phyloP scores from a whole-genome alignment of 1,140 invertebrate species.

The Triops cancriformis region DNA sequence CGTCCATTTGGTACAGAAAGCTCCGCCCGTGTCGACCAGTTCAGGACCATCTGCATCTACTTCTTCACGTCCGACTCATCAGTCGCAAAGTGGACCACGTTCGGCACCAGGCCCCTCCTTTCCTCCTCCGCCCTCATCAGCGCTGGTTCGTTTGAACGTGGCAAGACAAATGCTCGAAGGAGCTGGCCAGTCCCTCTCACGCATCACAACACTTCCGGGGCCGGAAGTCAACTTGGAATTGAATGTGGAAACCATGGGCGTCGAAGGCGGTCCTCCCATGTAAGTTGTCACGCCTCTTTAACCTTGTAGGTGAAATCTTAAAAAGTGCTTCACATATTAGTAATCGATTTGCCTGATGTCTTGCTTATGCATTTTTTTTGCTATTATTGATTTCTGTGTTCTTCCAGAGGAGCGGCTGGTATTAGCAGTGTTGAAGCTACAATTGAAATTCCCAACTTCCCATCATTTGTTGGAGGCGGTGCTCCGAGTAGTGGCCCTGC shows the following conservation, averaged over 20 bases:
- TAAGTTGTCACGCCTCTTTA: not conserved
- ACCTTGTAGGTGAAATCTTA: too few species aligned
- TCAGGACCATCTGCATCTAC: conserved; percentile 9
- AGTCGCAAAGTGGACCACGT: conserved; percentile 30
- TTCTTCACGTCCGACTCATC: conserved; percentile 23
- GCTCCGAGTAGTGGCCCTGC: too few species aligned
- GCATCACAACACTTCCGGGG: conserved; percentile 24
- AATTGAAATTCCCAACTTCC: conserved; percentile 37
- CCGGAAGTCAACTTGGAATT: not conserved
- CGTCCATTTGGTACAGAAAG: conserved; percentile 81
- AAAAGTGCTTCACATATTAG: not conserved
- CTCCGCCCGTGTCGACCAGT: conserved; percentile 49
- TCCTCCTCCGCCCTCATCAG: conserved; percentile 35
- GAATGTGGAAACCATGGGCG: not conserved
- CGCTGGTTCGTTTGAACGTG: conserved; percentile 40
- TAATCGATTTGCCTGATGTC: too few species aligned
- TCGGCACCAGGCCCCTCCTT: conserved; percentile 28
- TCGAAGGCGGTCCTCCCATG: not conserved
- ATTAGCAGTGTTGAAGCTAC: conserved; percentile 32
- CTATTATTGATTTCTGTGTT: not conserved
- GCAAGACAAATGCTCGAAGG: conserved; percentile 42
- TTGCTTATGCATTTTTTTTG: too few species aligned
- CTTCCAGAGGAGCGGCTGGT: not conserved
- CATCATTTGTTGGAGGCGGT: not conserved
- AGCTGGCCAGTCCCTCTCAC: conserved; percentile 38